Conservation (phyloP, 2,797 vertebrate genomes). For the Chrosomus eos region DNA sequence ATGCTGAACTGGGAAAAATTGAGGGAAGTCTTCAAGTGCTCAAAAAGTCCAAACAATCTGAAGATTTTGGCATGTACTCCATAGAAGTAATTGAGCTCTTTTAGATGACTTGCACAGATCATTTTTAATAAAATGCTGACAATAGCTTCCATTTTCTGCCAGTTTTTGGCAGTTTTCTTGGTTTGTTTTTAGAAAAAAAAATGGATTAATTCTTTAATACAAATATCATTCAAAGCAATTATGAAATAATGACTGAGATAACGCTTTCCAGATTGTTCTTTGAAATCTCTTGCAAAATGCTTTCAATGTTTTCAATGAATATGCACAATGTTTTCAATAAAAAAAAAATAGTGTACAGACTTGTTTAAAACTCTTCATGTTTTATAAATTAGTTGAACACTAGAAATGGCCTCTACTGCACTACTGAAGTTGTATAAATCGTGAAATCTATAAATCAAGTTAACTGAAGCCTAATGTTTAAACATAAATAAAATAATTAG, state of each 20-base stretch:
- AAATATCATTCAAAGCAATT: background rate
- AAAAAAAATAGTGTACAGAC: background rate
- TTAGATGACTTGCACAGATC: conserved; percentile 71
- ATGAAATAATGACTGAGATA: background rate
- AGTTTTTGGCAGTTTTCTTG: background rate
- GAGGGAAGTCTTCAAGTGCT: conserved; percentile 88
- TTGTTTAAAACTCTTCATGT: background rate
- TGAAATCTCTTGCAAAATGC: background rate
- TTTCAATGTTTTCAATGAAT: background rate
- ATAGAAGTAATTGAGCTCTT: conserved; percentile 93
- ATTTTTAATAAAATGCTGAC: conserved; percentile 61
- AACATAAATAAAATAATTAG: background rate
- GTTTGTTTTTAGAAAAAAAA: background rate
- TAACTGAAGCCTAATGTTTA: background rate
- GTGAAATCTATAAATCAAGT: background rate
- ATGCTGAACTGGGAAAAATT: conserved; percentile 92
- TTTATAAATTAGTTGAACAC: background rate
- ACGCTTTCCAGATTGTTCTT: background rate
- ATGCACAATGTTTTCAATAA: background rate
- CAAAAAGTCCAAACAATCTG: conserved; percentile 76
- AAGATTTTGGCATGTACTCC: conserved; percentile 83
- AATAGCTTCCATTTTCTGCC: conserved; percentile 49
- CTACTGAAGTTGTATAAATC: background rate
- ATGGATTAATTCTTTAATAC: background rate
- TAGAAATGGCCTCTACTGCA: background rate